These are phyloP conservation scores for Congeria kusceri DNA, from an alignment of 2,888 invertebrate genomes.

Conservation along the genomic window DNA sequence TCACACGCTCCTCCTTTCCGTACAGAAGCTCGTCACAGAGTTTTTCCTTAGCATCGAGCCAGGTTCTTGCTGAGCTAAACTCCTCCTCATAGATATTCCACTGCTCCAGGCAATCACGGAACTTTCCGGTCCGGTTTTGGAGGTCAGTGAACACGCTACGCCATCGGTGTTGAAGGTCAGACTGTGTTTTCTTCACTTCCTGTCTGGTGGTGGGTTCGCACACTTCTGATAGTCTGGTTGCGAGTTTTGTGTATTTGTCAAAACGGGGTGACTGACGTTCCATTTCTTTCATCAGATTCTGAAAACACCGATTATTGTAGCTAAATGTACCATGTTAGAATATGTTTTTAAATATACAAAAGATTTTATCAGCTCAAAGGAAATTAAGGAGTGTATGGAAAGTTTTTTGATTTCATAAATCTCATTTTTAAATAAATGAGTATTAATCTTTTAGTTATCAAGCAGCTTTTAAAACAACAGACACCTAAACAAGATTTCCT, in stretches of 20 bases:
- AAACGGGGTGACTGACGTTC: slow-evolving; percentile 64
- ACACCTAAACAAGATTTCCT: no score
- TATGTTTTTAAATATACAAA: no score
- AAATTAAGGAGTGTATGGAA: no score
- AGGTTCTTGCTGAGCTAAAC: slow-evolving; percentile 68
- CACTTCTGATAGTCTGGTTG: slow-evolving; percentile 72
- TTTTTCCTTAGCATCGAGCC: slow-evolving; percentile 78
- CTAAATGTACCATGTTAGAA: no score
- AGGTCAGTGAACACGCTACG: slow-evolving; percentile 68
- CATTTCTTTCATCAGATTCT: slow-evolving; percentile 73
- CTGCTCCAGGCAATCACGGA: slow-evolving; percentile 74
- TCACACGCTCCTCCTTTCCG: slow-evolving; percentile 65
- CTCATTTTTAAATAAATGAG: no score
- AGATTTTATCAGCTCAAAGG: no score
- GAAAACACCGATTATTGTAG: neutral
- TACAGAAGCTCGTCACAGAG: slow-evolving; percentile 73
- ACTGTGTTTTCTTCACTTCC: slow-evolving; percentile 74
- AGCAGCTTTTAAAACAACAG: no score
- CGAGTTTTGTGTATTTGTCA: slow-evolving; percentile 71
- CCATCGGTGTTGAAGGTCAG: slow-evolving; percentile 76
- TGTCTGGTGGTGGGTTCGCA: slow-evolving; percentile 77
- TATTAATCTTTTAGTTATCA: no score
- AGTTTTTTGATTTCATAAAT: no score
- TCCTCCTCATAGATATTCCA: slow-evolving; percentile 81
- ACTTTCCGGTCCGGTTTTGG: slow-evolving; percentile 62